These are phyloP conservation scores for Hippasteria phrygiana DNA, from an alignment of 53 echinoderm and acorn worm genomes.

Conservation along the genomic window DNA sequence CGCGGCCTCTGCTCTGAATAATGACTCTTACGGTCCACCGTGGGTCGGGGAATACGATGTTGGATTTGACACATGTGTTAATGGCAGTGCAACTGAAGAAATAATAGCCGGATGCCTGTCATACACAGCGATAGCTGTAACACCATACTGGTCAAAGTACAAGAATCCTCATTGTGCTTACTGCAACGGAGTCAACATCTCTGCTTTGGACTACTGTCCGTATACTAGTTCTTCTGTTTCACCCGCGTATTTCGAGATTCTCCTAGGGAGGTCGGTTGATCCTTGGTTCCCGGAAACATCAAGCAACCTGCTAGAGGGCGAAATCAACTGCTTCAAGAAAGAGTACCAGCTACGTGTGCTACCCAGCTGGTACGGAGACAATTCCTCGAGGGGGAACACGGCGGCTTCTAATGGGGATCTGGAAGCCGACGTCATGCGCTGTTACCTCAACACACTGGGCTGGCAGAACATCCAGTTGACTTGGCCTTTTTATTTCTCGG, in stretches of 20 bases:
- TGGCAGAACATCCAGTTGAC: conserved; percentile 35
- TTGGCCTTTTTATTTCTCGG: conserved; percentile 19
- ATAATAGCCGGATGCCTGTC: conserved; percentile 4
- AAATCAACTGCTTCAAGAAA: conserved; percentile 2
- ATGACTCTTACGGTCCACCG: background rate
- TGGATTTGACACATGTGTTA: background rate
- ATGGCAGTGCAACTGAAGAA: background rate
- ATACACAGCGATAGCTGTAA: background rate
- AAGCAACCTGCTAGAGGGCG: background rate
- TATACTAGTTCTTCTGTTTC: background rate
- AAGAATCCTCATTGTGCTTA: conserved; percentile 39
- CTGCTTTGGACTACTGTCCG: background rate
- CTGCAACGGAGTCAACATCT: conserved; percentile 4
- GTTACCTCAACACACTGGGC: conserved; percentile 8
- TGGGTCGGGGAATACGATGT: background rate
- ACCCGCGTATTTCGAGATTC: background rate
- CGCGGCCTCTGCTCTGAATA: too few species aligned
- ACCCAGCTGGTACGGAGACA: background rate
- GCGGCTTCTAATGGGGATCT: too few species aligned
- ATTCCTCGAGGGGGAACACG: background rate
- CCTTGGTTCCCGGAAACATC: background rate
- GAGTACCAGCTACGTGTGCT: background rate
- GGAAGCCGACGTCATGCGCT: background rate
- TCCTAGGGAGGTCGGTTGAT: background rate
- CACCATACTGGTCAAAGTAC: background rate